Conservation (phyloP, 2,797 vertebrate species). For the Platyrinchus mystaceus region DNA sequence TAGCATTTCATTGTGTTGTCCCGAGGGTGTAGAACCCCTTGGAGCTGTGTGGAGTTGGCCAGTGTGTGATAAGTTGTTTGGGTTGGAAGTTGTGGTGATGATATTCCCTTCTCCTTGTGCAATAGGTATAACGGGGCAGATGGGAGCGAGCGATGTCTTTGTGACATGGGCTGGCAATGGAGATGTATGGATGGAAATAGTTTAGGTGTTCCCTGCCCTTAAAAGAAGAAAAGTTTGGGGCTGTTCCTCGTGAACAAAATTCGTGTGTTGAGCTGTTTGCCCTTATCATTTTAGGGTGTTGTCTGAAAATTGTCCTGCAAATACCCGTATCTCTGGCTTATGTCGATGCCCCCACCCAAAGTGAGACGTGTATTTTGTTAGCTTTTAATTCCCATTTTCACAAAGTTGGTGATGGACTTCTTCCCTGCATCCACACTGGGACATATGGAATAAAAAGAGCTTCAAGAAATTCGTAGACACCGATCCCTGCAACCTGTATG, state of each 20-base stretch:
- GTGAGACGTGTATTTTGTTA: not conserved
- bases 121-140: accelerated
- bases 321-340: not conserved
- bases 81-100: not conserved
- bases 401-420: not conserved
- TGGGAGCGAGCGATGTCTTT: not conserved
- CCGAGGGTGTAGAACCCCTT: accelerated
- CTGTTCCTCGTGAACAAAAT: not conserved
- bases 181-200: not conserved
- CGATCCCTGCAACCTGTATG: accelerated
- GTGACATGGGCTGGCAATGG: not conserved
- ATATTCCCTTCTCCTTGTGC: not conserved
- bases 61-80: not conserved
- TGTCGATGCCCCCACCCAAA: conserved; percentile 10
- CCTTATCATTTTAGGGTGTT: conserved; percentile 4
- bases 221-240: not conserved
- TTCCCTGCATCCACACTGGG: accelerated
- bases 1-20: accelerated
- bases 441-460: not conserved
- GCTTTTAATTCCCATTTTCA: not conserved
- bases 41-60: not conserved
- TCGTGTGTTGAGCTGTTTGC: accelerated
- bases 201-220: not conserved
- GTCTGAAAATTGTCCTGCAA: not conserved
- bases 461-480: accelerated